Evolutionary conservation across 2,797 vertebrate genomes (phyloP).

Genomic region (Platalea minor): DNA sequence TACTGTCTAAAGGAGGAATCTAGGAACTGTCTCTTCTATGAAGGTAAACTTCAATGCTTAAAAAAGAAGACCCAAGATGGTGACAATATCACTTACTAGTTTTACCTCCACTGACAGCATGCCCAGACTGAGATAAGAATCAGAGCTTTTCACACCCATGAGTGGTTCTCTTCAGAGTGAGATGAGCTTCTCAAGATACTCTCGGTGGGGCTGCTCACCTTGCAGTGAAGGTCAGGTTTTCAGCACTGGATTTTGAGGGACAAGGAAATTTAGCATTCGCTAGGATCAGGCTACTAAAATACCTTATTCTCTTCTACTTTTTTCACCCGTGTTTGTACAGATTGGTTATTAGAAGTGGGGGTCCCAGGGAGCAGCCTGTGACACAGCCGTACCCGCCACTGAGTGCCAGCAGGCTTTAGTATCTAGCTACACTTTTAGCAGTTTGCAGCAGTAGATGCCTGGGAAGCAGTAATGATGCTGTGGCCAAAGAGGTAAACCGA

Average conservation of each 20-base stretch:
- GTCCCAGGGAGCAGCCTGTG: not conserved
- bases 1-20: not conserved
- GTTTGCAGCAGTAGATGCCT: not conserved
- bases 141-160: not conserved
- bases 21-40: not conserved
- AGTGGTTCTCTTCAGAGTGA: not conserved
- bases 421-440: not conserved
- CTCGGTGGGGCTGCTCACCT: not conserved
- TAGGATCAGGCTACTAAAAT: not conserved
- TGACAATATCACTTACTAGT: not conserved
- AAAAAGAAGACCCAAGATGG: not conserved
- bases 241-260: not conserved
- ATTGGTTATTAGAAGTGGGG: not conserved
- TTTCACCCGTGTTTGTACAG: not conserved
- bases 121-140: not conserved
- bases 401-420: not conserved
- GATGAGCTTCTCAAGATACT: not conserved
- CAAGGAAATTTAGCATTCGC: fast-evolving
- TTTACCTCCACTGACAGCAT: not conserved
- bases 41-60: not conserved
- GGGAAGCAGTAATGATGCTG: not conserved
- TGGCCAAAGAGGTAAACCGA: not conserved
- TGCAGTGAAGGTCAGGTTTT: not conserved
- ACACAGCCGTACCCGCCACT: not conserved
- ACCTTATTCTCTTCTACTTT: not conserved